Conservation (phyloP, 2,797 vertebrate species). For the Avahi laniger region DNA sequence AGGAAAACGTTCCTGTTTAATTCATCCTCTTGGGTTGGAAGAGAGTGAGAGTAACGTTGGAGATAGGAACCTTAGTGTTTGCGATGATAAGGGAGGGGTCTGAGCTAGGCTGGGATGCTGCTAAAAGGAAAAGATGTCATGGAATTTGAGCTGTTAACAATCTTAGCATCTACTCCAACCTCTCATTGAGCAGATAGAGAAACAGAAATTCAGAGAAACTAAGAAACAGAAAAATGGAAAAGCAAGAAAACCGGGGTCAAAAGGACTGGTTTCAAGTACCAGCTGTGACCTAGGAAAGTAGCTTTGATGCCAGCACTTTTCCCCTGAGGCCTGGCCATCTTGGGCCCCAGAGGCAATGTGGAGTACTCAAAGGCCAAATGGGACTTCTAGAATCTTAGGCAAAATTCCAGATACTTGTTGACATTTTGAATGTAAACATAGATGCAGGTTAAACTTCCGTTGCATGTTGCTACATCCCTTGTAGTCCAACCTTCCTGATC, state of each 20-base stretch:
- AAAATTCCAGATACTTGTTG: not conserved
- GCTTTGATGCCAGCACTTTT: not conserved
- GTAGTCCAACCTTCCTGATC: not conserved
- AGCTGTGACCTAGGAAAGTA: not conserved
- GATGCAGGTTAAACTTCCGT: not conserved
- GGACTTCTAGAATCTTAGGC: not conserved
- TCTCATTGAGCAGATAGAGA: not conserved
- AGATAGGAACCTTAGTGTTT: not conserved
- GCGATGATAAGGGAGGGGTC: not conserved
- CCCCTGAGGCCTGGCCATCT: not conserved
- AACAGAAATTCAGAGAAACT: not conserved
- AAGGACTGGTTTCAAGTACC: not conserved
- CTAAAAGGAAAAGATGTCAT: not conserved
- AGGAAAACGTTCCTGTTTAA: slow-evolving; percentile 15
- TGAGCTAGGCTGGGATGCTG: not conserved
- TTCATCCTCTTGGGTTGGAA: not conserved
- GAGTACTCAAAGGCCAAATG: not conserved
- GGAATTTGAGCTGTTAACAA: not conserved
- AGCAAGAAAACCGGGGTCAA: not conserved
- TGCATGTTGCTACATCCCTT: not conserved
- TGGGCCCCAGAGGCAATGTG: not conserved
- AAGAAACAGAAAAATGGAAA: not conserved
- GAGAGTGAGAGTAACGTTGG: not conserved
- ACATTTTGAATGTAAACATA: not conserved
- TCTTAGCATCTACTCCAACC: not conserved